Conservation (phyloP, 2,888 invertebrate species). For the Chromoteleia sp. region DNA sequence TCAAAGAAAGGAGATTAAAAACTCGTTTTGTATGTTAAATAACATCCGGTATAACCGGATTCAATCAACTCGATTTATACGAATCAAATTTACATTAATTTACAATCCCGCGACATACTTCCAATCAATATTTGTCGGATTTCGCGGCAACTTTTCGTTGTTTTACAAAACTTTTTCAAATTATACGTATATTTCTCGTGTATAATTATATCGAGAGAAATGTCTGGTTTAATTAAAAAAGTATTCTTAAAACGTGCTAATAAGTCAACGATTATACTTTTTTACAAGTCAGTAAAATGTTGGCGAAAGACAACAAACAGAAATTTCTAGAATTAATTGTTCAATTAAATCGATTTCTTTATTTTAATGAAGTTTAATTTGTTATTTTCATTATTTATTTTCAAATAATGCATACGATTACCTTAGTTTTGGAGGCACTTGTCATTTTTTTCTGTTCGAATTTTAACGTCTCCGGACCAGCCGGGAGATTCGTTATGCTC, state of each 20-base stretch:
- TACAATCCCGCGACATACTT: conserved; percentile 6
- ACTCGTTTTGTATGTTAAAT: conserved; percentile 39
- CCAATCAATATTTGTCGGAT: neutral
- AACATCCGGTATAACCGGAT: conserved; percentile 59
- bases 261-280: too few relatives aligned
- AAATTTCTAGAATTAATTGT: too few relatives aligned
- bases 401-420: conserved; percentile 74
- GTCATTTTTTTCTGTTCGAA: conserved; percentile 94
- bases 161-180: neutral
- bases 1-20: conserved; percentile 47
- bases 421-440: conserved; percentile 91
- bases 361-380: neutral
- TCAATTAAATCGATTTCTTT: too few relatives aligned
- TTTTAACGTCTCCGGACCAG: conserved; percentile 88
- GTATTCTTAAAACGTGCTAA: too few relatives aligned
- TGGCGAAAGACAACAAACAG: too few relatives aligned
- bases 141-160: neutral
- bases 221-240: too few relatives aligned
- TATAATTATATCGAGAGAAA: too few relatives aligned
- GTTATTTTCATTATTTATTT: conserved; percentile 1
- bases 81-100: conserved; percentile 50
- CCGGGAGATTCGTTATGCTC: conserved; percentile 77
- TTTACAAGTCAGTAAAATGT: too few relatives aligned
- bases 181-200: too few relatives aligned
- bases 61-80: conserved; percentile 30